Base-by-base conservation (phyloP, 2,888 invertebrate genomes). In the Epinotia nisella region DNA sequence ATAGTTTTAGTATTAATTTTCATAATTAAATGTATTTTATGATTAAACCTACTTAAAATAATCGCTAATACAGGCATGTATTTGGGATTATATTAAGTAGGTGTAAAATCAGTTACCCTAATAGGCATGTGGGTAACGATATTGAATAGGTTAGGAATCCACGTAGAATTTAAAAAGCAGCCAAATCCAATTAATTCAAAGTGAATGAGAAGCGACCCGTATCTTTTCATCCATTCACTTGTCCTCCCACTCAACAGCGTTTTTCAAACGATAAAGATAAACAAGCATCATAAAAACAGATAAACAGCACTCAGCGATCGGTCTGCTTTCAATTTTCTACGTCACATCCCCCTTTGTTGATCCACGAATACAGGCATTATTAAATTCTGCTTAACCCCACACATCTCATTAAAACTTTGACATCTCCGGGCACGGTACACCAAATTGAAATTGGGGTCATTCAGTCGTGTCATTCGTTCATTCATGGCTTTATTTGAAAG, bases 391-490 rank as follows among this genome's bases (percentile, higher is more conserved):
- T 64, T 73, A 72, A 68, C 67, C 67, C 70, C 64, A 39, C 67
- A 68, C 62, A 69, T 67, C 73, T 73, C 73, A 73, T 73, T 73
- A 73, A 69, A 73, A 73, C 62, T 73, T 69, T 73, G 73, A 64
- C 73, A 64, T 73, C 56, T 55, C 61, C 11, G 17, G 55, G 35
- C 35, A 61, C 45, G 53, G 21, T 58, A 70, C 21, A 49, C 39
- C 39, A 64, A 65, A 68, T 64, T 64, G 64, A 41, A 73, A 64
- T 64, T 73, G 64, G 72, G 64, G 64, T 53, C 64, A 51, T 69
- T 64, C 68, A 58, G 11, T 56, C 64, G 62, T 73, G 56, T 64
- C 68, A 64, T 73, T 68, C 58, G 51, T 64, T 73, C 73, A 73
- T 73, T 73, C 73, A 64, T 19, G 17, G 51, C 53, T 68, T 61